Evolutionary conservation across 1,140 invertebrate species (phyloP), one percentile per base, ranked within the genome.

Genomic region (Matsumurasca onukii): DNA sequence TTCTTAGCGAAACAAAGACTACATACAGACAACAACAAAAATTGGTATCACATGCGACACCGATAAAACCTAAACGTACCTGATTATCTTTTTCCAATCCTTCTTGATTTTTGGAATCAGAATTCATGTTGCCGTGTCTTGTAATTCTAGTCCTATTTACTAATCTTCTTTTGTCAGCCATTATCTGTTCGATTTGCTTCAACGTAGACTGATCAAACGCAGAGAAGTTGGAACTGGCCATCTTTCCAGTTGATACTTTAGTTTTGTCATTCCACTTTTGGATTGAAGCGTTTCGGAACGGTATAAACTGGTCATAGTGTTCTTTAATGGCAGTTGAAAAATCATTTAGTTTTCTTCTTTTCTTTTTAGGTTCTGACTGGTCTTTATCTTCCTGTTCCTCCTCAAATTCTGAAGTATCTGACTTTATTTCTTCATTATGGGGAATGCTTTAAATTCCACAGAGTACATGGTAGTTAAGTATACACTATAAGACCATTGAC

Each of bases 251-350:
- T 1, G 87, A 82, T 20, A 93, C 76, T 72, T 87, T 84, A 0
- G 93, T 97, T 78, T 94, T 95, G 68, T 96, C 91, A 80, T 95
- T 91, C 95, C 95, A 98, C 78, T 95, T 95, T 73, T 95, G 87
- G 69, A 97, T 89, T 39, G 88, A 86, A 31, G 84, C 77, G 78
- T 94, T 89, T 80, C 93, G 86, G 73, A 89, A 94, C n/a, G 83
- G 75, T 70, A 78, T 81, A 70, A 92, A 92, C 1, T 80, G 78
- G 73, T 87, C 80, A 76, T 93, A 87, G 66, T 83, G 80, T 67
- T 84, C 82, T 20, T 82, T 75, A 20, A 96, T 77, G 64, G 86
- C 78, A 62, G 80, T 80, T 71, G 87, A 86, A 78, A 87, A 90
- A 27, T 90, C 85, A 49, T 79, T 78, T 20, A 86, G 72, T 79